Conservation (phyloP, 1,140 invertebrate genomes). For the Brevipalpus yothersi region DNA sequence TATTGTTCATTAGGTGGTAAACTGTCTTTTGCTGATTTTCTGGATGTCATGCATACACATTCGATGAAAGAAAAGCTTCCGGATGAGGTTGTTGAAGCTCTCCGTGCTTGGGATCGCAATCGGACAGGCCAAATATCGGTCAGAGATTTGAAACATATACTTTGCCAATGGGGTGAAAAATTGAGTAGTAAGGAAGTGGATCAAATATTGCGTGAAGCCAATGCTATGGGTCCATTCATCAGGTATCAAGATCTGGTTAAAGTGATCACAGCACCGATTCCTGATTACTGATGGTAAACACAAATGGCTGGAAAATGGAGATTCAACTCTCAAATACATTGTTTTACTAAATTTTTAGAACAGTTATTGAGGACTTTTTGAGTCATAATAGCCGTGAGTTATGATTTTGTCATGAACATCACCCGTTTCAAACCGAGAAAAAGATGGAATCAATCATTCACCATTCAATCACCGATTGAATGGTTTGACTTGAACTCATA, state of each 20-base stretch:
- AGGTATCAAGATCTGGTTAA: constrained; percentile 79
- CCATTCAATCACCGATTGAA: no score
- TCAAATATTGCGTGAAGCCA: constrained; percentile 73
- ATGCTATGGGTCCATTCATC: constrained; percentile 49
- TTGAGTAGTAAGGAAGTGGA: constrained; percentile 75
- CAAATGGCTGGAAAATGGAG: not conserved
- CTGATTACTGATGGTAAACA: constrained; percentile 44
- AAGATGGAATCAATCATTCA: no score
- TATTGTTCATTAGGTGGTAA: constrained; percentile 36
- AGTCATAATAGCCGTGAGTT: no score
- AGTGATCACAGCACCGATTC: constrained; percentile 72
- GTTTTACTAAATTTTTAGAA: not conserved
- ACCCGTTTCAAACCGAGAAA: no score
- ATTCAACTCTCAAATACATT: not conserved
- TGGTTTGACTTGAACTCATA: no score
- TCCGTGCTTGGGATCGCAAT: constrained; percentile 49
- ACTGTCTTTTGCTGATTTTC: constrained; percentile 82
- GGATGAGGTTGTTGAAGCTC: constrained; percentile 66
- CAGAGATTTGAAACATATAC: constrained; percentile 54
- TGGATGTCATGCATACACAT: constrained; percentile 83
- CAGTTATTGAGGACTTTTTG: no score
- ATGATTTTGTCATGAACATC: no score
- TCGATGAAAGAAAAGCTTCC: constrained; percentile 59
- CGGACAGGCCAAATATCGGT: constrained; percentile 50
- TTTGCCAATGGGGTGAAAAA: constrained; percentile 73